These are phyloP conservation scores for Mus musculus DNA, from an alignment of 2,113 vertebrate species.

Conservation along the genomic window GRCm39 chr14:48045501-48046000, in stretches of 20 bases:
- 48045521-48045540: neutral
- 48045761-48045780: constrained; percentile 16
- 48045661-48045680: neutral
- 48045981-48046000: neutral
- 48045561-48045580: neutral
- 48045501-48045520: neutral
- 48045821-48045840: neutral
- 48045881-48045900: constrained; percentile 75
- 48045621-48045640: neutral
- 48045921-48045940: neutral
- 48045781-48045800: constrained; percentile 39
- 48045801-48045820: constrained; percentile 63
- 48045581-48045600: constrained; percentile 4
- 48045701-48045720: constrained; percentile 9
- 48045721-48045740: neutral
- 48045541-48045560: neutral
- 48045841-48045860: constrained; percentile 11
- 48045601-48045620: constrained; percentile 28
- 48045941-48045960: neutral
- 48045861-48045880: constrained; percentile 53
- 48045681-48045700: neutral
- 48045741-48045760: constrained; percentile 34
- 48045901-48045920: constrained; percentile 76
- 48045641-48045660: constrained; percentile 29
- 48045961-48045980: neutral